Evolutionary conservation across 1,140 invertebrate genomes (phyloP).

Genomic region (Ips typographus): DNA sequence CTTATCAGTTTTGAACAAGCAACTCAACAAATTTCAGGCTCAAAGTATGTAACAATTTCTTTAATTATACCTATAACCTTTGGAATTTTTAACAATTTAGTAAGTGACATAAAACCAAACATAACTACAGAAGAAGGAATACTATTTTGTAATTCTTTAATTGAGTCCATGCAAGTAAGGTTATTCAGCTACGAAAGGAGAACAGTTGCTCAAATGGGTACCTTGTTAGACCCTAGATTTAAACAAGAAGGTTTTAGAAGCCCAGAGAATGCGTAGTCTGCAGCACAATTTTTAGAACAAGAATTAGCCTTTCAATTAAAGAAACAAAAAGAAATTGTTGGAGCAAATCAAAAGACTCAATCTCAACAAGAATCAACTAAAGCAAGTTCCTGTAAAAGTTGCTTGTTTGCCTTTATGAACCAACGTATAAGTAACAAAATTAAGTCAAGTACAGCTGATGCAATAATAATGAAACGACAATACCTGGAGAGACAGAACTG

Average conservation of each 20-base stretch:
- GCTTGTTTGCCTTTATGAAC: constrained; percentile 4
- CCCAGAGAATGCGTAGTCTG: constrained; percentile 22
- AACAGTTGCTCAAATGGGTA: constrained; percentile 16
- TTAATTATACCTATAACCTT: constrained; percentile 23
- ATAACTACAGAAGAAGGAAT: constrained; percentile 12
- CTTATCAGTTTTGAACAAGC: constrained; percentile 25
- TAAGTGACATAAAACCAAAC: neutral
- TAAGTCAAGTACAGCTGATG: constrained; percentile 15
- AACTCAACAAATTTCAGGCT: constrained; percentile 26
- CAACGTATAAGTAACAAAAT: neutral
- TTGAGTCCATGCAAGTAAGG: constrained; percentile 16
- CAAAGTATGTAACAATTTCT: constrained; percentile 25
- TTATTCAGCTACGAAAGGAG: constrained; percentile 31
- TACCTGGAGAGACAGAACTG: constrained; percentile 15
- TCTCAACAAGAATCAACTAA: neutral
- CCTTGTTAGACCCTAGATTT: constrained; percentile 22
- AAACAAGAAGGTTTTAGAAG: neutral
- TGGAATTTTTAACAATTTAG: constrained; percentile 23
- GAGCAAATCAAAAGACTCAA: neutral
- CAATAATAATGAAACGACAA: constrained; percentile 19
- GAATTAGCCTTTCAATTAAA: constrained; percentile 17
- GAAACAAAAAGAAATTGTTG: constrained; percentile 5
- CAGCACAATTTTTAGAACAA: constrained; percentile 18
- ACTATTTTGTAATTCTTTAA: constrained; percentile 15
- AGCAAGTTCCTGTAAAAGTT: neutral